A percentile compares a stretch with the other conserved stretches of the same genome.
Evolutionary conservation across 2,797 vertebrate species (phyloP).

Genomic region (Bovichtus variegatus): DNA sequence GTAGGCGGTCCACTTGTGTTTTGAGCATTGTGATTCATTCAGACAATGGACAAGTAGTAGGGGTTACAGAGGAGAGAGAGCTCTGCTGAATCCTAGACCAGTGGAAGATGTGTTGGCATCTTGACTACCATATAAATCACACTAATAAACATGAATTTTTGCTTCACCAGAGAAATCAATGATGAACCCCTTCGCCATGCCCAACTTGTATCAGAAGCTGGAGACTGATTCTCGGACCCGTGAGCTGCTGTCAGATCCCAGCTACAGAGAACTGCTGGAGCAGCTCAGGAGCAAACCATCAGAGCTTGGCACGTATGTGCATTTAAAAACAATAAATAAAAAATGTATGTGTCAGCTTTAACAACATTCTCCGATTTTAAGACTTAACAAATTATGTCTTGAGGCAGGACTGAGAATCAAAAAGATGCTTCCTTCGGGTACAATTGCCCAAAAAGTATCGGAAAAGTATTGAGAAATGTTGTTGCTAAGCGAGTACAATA

Average conservation of each 20-base stretch:
- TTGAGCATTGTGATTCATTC: slow-evolving; percentile 36
- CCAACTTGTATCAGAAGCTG: slow-evolving; percentile 92
- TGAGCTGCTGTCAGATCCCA: slow-evolving; percentile 88
- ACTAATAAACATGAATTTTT: slow-evolving; percentile 15
- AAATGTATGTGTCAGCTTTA: not conserved
- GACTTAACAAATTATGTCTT: no score
- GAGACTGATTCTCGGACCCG: slow-evolving; percentile 91
- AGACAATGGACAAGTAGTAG: slow-evolving; percentile 8
- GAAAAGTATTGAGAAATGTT: not conserved
- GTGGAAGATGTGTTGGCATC: not conserved
- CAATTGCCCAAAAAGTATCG: not conserved
- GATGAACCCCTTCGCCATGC: slow-evolving; percentile 95
- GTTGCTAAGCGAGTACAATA: not conserved
- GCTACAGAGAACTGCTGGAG: slow-evolving; percentile 92
- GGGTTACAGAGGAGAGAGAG: slow-evolving; percentile 9
- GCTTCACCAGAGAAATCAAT: slow-evolving; percentile 88
- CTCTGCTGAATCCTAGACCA: not conserved
- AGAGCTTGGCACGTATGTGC: slow-evolving; percentile 91
- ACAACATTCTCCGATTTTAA: not conserved
- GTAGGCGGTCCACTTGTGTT: slow-evolving; percentile 23
- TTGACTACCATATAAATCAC: not conserved
- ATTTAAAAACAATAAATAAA: no score
- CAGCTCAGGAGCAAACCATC: slow-evolving; percentile 90
- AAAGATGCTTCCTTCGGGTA: not conserved
- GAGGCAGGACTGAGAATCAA: not conserved